Conservation (phyloP, 2,113 vertebrate species). For the Prionailurus bengalensis region DNA sequence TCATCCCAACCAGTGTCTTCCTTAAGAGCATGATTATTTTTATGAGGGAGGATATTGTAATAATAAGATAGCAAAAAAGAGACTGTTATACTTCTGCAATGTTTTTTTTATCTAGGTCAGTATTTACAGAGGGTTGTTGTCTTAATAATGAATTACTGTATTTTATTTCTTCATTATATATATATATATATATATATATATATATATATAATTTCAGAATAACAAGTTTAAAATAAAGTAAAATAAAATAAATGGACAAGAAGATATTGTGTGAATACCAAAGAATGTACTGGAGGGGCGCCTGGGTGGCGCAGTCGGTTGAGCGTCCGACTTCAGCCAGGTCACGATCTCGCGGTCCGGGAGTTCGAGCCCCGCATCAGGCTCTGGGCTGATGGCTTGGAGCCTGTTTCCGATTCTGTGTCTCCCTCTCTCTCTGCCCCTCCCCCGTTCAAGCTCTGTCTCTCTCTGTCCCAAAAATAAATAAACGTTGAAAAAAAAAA, state of each 20-base stretch:
- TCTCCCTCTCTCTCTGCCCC: too few species aligned
- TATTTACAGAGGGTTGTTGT: not conserved
- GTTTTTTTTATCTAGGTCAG: not conserved
- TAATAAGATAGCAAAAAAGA: not conserved
- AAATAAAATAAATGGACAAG: not conserved
- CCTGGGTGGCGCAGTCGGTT: too few species aligned
- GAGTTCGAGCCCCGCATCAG: too few species aligned
- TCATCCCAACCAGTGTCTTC: too few species aligned
- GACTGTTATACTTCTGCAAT: not conserved
- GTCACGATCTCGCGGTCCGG: too few species aligned
- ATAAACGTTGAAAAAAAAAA: too few species aligned
- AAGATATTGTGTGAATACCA: not conserved
- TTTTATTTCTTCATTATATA: not conserved
- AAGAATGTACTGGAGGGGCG: not conserved
- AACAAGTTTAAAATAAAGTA: constrained; percentile 15
- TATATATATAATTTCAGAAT: not conserved
- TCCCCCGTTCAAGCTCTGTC: too few species aligned
- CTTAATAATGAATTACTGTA: not conserved
- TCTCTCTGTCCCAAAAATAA: too few species aligned
- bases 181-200: not conserved
- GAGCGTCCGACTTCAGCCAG: too few species aligned
- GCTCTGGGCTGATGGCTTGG: too few species aligned
- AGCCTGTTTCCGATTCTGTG: too few species aligned
- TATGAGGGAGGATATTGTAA: not conserved
- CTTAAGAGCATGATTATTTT: not conserved